Percentiles rank a stretch among this genome's conserved stretches.
Evolutionary conservation across 2,113 vertebrate species (phyloP).

Genomic region (Arizona elegans): DNA sequence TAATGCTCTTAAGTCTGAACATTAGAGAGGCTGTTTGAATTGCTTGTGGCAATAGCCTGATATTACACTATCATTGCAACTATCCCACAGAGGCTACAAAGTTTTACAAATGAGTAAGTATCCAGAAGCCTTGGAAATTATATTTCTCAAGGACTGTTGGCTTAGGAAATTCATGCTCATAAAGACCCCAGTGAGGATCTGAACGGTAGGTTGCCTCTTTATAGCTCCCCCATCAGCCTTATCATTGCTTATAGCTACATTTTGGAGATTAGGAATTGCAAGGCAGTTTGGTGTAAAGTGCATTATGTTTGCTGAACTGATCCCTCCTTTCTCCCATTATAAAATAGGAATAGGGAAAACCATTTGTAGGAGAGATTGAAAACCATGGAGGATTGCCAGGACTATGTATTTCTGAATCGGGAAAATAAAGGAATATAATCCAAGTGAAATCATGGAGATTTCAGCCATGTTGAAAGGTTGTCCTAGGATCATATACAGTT

Average conservation of each 20-base stretch:
- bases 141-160: neutral
- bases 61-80: neutral
- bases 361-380: neutral
- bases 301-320: neutral
- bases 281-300: neutral
- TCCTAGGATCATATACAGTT: neutral
- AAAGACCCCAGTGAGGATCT: neutral
- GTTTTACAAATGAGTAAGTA: neutral
- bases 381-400: neutral
- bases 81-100: neutral
- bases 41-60: neutral
- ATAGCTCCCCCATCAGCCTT: neutral
- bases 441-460: neutral
- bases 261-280: neutral
- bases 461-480: neutral
- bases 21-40: neutral
- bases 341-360: neutral
- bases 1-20: neutral
- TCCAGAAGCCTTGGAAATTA: neutral
- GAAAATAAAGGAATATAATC: neutral
- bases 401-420: neutral
- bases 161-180: neutral
- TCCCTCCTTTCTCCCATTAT: neutral
- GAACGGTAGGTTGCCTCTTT: neutral
- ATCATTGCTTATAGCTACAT: neutral